Conservation (phyloP, 1,140 invertebrate species). For the Drosophila cardini region DNA sequence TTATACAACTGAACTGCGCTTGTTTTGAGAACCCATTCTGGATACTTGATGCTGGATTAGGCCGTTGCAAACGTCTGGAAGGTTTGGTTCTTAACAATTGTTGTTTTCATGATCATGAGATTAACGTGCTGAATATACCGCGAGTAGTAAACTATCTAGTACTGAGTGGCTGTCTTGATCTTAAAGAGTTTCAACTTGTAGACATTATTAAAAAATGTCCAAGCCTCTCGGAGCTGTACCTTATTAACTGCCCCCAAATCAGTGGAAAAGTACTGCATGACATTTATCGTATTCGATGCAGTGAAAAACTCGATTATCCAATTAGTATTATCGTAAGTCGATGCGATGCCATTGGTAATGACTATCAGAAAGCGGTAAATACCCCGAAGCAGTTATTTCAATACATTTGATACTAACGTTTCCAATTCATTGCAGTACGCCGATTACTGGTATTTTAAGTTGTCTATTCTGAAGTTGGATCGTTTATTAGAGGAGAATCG, state of each 20-base stretch:
- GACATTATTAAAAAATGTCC: constrained; percentile 40
- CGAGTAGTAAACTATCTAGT: constrained; percentile 37
- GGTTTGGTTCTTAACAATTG: constrained; percentile 48
- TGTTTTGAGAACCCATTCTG: constrained; percentile 18
- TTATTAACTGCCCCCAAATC: constrained; percentile 46
- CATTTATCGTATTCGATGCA: constrained; percentile 37
- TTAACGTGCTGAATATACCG: constrained; percentile 33
- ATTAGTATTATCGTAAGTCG: constrained; percentile 33
- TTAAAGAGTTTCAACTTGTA: constrained; percentile 48
- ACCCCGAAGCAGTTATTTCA: not conserved
- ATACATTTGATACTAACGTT: not conserved
- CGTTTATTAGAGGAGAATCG: constrained; percentile 35
- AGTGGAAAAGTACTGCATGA: constrained; percentile 37
- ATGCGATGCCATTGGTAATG: constrained; percentile 19
- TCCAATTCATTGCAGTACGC: not conserved
- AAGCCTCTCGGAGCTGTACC: constrained; percentile 25
- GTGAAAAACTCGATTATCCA: constrained; percentile 25
- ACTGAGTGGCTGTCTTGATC: constrained; percentile 35
- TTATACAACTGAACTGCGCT: constrained; percentile 33
- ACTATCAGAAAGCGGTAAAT: constrained; percentile 44
- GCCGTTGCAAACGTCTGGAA: constrained; percentile 5
- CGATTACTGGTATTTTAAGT: constrained; percentile 44
- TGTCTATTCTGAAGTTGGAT: constrained; percentile 36
- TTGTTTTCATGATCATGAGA: constrained; percentile 27
- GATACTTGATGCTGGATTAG: not conserved